Percentiles rank a stretch among this genome's conserved stretches.
Conservation (phyloP, 2,113 vertebrate species). For the Ginglymostoma cirratum region DNA sequence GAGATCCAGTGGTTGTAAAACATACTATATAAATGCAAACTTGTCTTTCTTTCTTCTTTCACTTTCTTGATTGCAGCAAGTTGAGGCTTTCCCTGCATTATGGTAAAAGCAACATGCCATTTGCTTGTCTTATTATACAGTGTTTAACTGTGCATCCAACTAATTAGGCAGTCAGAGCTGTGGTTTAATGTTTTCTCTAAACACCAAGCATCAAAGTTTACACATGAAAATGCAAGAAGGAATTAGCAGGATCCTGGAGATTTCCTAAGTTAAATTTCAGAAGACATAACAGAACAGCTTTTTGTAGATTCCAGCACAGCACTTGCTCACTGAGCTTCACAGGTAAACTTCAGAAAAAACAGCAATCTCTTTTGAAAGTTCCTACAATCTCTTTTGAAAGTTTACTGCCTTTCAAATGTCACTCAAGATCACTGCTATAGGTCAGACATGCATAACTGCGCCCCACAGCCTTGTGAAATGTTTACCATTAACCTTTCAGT, state of each 20-base stretch:
- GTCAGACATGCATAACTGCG: conserved; percentile 43
- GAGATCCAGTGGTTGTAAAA: background rate
- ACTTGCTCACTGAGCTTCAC: background rate
- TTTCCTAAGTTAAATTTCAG: conserved; percentile 7
- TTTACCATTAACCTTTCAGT: conserved; percentile 53
- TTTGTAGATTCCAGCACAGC: background rate
- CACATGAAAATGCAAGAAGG: background rate
- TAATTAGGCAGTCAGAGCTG: background rate
- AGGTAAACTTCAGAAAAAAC: no score
- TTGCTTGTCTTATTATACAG: background rate
- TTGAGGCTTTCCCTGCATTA: background rate
- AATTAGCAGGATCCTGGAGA: background rate
- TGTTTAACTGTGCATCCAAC: background rate
- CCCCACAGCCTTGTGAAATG: conserved; percentile 48
- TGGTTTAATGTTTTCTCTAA: background rate
- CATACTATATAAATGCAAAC: background rate
- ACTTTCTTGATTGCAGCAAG: background rate
- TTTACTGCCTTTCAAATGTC: background rate
- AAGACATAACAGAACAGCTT: background rate
- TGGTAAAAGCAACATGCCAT: background rate
- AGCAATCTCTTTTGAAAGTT: background rate
- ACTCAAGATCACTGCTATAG: background rate
- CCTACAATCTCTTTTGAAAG: background rate
- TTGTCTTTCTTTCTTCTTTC: background rate
- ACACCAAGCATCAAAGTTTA: background rate